Evolutionary conservation across 2,113 vertebrate species (phyloP).

Genomic region (Mastomys coucha): DNA sequence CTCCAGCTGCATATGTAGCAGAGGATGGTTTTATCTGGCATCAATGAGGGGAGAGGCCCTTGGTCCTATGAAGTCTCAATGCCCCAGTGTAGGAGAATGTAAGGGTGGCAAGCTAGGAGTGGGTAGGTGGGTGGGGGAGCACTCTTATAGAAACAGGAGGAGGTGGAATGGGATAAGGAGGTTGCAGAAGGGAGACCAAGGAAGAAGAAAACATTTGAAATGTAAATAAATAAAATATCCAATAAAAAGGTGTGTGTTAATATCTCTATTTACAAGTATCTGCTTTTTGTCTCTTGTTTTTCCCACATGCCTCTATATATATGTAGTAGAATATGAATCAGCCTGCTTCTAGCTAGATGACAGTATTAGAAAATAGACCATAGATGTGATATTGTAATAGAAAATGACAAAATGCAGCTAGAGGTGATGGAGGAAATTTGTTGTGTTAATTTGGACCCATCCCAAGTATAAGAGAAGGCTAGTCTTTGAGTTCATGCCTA

Average conservation of each 20-base stretch:
- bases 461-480: background rate
- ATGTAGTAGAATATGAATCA: background rate
- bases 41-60: too few species aligned
- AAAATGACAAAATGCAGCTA: background rate
- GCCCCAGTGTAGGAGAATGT: too few species aligned
- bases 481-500: background rate
- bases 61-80: too few species aligned
- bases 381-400: background rate
- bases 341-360: slow-evolving; percentile 5
- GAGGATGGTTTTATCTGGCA: too few species aligned
- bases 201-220: too few species aligned
- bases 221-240: too few species aligned
- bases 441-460: background rate
- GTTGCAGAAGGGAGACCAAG: too few species aligned
- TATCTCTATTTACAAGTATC: background rate
- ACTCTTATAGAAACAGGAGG: too few species aligned
- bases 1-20: too few species aligned
- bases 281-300: background rate
- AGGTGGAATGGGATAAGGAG: too few species aligned
- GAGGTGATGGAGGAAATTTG: background rate
- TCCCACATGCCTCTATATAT: background rate
- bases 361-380: background rate
- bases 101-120: too few species aligned
- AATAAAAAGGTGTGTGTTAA: background rate
- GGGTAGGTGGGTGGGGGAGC: too few species aligned